Evolutionary conservation across 2,888 invertebrate species (phyloP).

Genomic region (Troides helena): DNA sequence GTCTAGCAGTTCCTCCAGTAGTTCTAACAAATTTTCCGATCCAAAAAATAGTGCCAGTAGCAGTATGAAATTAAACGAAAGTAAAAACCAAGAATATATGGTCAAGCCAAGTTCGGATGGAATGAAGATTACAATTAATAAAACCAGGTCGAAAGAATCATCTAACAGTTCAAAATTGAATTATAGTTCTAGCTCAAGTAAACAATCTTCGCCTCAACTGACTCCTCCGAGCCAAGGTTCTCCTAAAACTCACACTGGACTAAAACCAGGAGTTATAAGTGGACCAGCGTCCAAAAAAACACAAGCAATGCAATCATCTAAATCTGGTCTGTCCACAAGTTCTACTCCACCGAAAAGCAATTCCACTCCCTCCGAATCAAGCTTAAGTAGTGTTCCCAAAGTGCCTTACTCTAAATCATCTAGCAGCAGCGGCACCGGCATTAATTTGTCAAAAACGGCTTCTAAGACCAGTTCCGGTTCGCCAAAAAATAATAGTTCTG

Average conservation of each 20-base stretch:
- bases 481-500: conserved; percentile 81
- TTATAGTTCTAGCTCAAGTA: conserved; percentile 69
- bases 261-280: conserved; percentile 91
- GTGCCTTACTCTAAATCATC: conserved; percentile 75
- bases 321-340: conserved; percentile 60
- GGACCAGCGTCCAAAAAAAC: conserved; percentile 93
- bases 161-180: conserved; percentile 73
- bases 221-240: conserved; percentile 82
- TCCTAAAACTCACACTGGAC: conserved; percentile 89
- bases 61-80: conserved; percentile 64
- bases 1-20: conserved; percentile 68
- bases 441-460: conserved; percentile 70
- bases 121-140: conserved; percentile 95
- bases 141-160: conserved; percentile 88
- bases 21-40: conserved; percentile 70
- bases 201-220: conserved; percentile 71
- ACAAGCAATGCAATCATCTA: conserved; percentile 80
- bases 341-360: conserved; percentile 73
- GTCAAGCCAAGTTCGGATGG: conserved; percentile 94
- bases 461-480: conserved; percentile 80
- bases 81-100: conserved; percentile 91
- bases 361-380: conserved; percentile 62
- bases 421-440: conserved; percentile 62
- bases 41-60: conserved; percentile 67
- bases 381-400: conserved; percentile 58